A percentile compares a stretch with the other conserved stretches of the same genome.
These are phyloP conservation scores for Oplegnathus fasciatus DNA, from an alignment of 2,113 vertebrate species.

Conservation along the genomic window DNA sequence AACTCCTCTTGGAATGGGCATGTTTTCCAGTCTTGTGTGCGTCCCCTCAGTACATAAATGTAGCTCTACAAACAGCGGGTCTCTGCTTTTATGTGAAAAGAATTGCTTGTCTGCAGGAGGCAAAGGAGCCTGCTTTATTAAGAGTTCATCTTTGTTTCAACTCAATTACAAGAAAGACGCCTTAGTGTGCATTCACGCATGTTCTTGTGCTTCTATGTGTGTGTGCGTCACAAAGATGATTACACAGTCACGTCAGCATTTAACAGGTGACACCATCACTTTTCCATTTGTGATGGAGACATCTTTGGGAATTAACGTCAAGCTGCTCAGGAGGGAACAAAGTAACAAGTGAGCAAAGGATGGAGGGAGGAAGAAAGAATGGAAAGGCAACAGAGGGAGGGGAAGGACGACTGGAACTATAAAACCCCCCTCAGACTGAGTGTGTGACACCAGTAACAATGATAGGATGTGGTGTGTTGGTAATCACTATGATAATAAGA, in stretches of 20 bases:
- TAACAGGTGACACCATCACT: slow-evolving; percentile 43
- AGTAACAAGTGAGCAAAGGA: slow-evolving; percentile 19
- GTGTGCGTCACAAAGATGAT: slow-evolving; percentile 3
- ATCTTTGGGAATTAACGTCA: slow-evolving; percentile 54
- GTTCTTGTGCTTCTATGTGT: slow-evolving; percentile 2
- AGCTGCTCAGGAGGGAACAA: slow-evolving; percentile 15
- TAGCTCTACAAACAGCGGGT: slow-evolving; percentile 15
- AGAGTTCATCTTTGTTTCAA: slow-evolving; percentile 57
- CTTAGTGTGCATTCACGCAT: slow-evolving; percentile 42
- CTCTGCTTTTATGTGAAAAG: slow-evolving; percentile 27
- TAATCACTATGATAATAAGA: not conserved
- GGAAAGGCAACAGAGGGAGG: not conserved
- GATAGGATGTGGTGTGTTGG: not conserved
- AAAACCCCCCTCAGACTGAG: not conserved
- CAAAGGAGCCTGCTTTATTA: slow-evolving; percentile 41
- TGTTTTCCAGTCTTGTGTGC: not conserved
- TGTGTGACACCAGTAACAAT: not conserved
- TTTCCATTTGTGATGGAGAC: slow-evolving; percentile 36
- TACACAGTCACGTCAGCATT: slow-evolving; percentile 27
- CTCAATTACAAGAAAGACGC: slow-evolving; percentile 47
- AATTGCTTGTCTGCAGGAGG: slow-evolving; percentile 48
- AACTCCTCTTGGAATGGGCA: not conserved
- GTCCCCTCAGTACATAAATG: not conserved
- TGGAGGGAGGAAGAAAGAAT: not conserved
- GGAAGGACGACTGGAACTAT: not conserved